Conservation (phyloP, 2,113 vertebrate genomes). For the Mirza zaza region DNA sequence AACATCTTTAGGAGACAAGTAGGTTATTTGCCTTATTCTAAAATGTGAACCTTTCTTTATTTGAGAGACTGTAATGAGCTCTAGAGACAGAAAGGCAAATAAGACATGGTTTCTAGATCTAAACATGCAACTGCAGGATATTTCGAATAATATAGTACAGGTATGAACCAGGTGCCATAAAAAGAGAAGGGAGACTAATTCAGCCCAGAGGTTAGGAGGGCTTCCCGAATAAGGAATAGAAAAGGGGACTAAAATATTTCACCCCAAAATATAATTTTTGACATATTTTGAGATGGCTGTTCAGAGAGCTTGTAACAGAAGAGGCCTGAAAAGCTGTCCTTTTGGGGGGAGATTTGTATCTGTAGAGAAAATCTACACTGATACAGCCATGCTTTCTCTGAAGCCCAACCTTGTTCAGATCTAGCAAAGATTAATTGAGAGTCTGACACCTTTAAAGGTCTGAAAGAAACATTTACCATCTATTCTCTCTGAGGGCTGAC, state of each 20-base stretch:
- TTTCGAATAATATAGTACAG: not conserved
- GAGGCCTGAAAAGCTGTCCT: not conserved
- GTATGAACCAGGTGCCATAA: not conserved
- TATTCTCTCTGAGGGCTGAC: not conserved
- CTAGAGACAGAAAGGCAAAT: not conserved
- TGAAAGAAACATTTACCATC: not conserved
- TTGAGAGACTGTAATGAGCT: not conserved
- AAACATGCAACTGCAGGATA: conserved; percentile 2
- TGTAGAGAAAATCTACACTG: not conserved
- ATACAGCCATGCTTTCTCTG: not conserved
- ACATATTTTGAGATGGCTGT: not conserved
- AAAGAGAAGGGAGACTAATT: not conserved
- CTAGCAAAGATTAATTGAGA: not conserved
- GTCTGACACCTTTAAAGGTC: not conserved
- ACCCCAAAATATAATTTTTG: not conserved
- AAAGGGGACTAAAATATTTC: not conserved
- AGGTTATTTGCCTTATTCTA: not conserved
- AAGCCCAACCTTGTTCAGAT: not conserved
- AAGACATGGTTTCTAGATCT: not conserved
- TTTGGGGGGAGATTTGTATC: not conserved
- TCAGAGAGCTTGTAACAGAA: not conserved
- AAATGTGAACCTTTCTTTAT: not conserved
- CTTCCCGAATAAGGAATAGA: not conserved
- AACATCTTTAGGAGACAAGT: not conserved
- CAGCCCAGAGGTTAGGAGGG: not conserved